Evolutionary conservation across 1,140 invertebrate genomes (phyloP).

Genomic region (Drosophila repletoides): DNA sequence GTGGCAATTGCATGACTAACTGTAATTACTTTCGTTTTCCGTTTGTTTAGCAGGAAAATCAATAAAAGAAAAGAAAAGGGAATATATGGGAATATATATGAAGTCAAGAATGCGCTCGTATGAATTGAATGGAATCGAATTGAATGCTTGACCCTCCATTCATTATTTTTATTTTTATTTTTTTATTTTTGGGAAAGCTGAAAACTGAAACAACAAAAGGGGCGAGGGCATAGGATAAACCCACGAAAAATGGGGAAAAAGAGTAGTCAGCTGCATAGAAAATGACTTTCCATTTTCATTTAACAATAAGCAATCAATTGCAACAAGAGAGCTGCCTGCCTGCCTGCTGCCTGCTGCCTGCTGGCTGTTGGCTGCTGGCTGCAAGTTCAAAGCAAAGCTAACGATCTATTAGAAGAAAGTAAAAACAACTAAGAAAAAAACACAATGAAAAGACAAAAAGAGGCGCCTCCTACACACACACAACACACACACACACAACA

Average conservation of each 20-base stretch:
- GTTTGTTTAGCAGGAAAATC: slow-evolving; percentile 61
- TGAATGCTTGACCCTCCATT: slow-evolving; percentile 20
- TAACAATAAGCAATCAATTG: slow-evolving; percentile 80
- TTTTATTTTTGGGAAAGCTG: slow-evolving; percentile 34
- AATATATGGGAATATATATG: slow-evolving; percentile 7
- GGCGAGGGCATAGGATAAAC: slow-evolving; percentile 15
- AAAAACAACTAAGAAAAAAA: slow-evolving; percentile 76
- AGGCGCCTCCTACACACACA: slow-evolving; percentile 47
- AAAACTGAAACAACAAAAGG: background rate
- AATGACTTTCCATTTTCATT: slow-evolving; percentile 80
- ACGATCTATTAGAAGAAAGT: slow-evolving; percentile 80
- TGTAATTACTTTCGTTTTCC: slow-evolving; percentile 74
- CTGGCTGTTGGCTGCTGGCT: background rate
- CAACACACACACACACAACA: no score
- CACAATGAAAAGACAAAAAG: slow-evolving; percentile 55
- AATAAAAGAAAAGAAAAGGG: slow-evolving; percentile 38
- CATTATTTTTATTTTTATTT: no score
- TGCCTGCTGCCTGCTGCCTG: no score
- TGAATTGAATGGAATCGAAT: slow-evolving; percentile 15
- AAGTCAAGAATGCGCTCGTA: slow-evolving; percentile 41
- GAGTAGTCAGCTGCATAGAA: slow-evolving; percentile 59
- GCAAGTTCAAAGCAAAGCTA: slow-evolving; percentile 75
- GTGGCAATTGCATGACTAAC: slow-evolving; percentile 46
- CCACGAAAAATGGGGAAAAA: slow-evolving; percentile 46
- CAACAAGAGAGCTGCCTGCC: no score